Evolutionary conservation across 1,140 invertebrate species (phyloP), one percentile per base, ranked within the genome.

Genomic region (Drosophila trapezifrons): DNA sequence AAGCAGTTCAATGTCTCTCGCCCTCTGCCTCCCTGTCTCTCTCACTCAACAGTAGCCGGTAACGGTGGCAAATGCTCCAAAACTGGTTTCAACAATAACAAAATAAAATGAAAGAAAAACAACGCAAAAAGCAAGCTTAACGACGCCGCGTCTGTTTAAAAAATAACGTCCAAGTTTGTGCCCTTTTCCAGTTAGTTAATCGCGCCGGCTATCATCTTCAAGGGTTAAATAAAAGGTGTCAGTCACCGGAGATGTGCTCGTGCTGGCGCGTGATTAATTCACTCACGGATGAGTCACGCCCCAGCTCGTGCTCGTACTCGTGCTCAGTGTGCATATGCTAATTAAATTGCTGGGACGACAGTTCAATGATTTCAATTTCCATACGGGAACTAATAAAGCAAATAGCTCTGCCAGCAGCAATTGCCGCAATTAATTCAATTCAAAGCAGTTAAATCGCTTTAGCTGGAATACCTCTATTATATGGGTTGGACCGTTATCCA

Each of bases 1-100:
- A 75, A 70, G 60, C 70, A 76, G 79, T 85, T 85, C 82, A 86
- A 85, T 85, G 82, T 85, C 81, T 85, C 75, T 37, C 60, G 47
- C 52, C 47, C 45, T 42, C 70, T 51, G 51, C 18, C 63, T 38
- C 35, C n/a, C 46, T 54, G 38, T 20, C 32, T 15, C 42, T 10
- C 32, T 15, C 43, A 17, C 38, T 32, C 35, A 70, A 82, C 78
- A 67, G 78, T 81, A 63, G 78, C 81, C 81, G 81, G 81, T 86
- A 85, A 85, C 67, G 69, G 78, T 78, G 73, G 78, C 81, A 78
- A 54, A 56, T 83, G 80, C 69, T 40, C 74, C 62, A 86, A 82
- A 77, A 85, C 81, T 54, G 81, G 81, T 85, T 85, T 76, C 42
- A 65, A 64, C 60, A 58, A 66, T 46, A 73, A 70, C 51, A 62